Base-by-base conservation (phyloP, 2,113 vertebrate species). In the Campylomormyrus tamandua region DNA sequence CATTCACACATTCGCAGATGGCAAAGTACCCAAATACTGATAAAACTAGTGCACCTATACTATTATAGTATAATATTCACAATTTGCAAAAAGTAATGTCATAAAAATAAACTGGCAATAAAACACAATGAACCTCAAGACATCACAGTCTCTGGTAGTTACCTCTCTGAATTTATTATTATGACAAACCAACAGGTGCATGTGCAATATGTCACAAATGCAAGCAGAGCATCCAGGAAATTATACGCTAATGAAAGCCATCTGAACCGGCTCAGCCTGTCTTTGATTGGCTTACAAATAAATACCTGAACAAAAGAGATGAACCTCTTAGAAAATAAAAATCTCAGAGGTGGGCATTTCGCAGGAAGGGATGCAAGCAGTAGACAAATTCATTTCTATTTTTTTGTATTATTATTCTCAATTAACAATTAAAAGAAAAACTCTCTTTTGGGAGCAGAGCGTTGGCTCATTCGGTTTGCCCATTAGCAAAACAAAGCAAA, bases 1-100 rank as follows among this genome's bases (percentile, higher is more conserved):
- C 74, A 42, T 42, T 80, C 74, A 80, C 31, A n/a, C 39, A 84
- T 48, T 84, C 7, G 39, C 83, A 84, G 83, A 84, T 48, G 42
- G 45, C 83, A 48, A 84, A 84, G 45, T 42, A 84, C 83, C 83
- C 83, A 48, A 84, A 80, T 80, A 80, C 74, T 80, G 74, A 42
- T 80, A 80, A 80, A 35, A 80, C 74, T 80, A 80, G 31, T 80
- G 74, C 31, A 80, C 74, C 74, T 80, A 80, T 80, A 80, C 11
- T 80, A 42, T 42, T 80, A 35, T 80, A 39, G 74, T 19, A 80
- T 21, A 80, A 42, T 19, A 80, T 80, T 80, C 35, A 42, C 74
- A 80, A 39, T 80, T 80, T 80, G 74, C 35, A 80, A 42, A 80
- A 19, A 80, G 74, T 42, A 42, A 42, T 80, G 31, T 39, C 74